These are phyloP conservation scores for Octomys mimax DNA, from an alignment of 2,797 vertebrate species.

Conservation along the genomic window DNA sequence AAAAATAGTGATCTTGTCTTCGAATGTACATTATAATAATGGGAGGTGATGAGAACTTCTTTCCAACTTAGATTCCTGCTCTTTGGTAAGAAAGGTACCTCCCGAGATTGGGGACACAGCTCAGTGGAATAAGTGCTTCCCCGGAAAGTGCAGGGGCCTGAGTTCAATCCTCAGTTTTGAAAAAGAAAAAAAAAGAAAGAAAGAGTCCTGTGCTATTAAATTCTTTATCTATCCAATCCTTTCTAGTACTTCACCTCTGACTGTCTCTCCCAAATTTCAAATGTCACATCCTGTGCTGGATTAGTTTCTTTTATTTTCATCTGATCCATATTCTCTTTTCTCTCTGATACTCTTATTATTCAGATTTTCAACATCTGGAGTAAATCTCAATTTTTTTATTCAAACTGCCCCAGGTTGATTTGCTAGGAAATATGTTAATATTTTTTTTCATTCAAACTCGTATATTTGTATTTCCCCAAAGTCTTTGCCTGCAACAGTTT, in stretches of 20 bases:
- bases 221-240: fast-evolving
- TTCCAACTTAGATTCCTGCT: neutral
- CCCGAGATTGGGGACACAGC: no score
- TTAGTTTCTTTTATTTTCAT: neutral
- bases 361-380: neutral
- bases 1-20: neutral
- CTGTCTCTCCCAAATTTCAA: neutral
- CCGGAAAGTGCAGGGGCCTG: no score
- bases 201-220: neutral
- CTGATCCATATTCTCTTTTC: neutral
- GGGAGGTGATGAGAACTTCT: neutral
- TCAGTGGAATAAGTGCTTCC: no score
- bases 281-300: neutral
- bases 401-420: neutral
- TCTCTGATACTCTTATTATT: neutral
- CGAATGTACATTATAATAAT: neutral
- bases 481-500: neutral
- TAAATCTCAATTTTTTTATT: neutral
- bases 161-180: no score
- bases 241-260: neutral
- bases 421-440: neutral
- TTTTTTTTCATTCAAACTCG: neutral
- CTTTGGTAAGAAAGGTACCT: neutral
- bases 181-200: no score
- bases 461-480: neutral